These are phyloP conservation scores for Zaprionus camerounensis DNA, from an alignment of 1,140 invertebrate genomes.

Conservation along the genomic window DNA sequence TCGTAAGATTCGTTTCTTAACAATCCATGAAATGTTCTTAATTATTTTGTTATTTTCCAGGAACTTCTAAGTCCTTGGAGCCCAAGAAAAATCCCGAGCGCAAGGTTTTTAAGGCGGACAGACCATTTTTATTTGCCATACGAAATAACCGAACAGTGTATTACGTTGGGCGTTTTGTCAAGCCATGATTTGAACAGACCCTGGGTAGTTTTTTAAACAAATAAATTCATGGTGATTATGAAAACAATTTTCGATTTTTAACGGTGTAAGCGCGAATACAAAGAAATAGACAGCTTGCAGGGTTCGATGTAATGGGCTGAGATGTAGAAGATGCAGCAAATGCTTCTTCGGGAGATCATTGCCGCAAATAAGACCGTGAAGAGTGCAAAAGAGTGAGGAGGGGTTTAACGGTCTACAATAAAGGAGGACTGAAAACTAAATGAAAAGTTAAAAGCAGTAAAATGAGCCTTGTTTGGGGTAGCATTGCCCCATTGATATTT, in stretches of 20 bases:
- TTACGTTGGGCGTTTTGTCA: conserved; percentile 72
- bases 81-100: conserved; percentile 46
- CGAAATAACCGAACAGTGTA: conserved; percentile 61
- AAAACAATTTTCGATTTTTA: background rate
- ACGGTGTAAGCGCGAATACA: background rate
- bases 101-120: conserved; percentile 69
- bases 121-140: conserved; percentile 77
- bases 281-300: conserved; percentile 3
- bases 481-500: conserved; percentile 38
- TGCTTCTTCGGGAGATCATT: background rate
- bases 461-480: conserved; percentile 41
- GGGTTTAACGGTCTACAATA: background rate
- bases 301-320: background rate
- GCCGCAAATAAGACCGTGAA: conserved; percentile 14
- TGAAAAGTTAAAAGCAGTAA: conserved; percentile 67
- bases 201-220: conserved; percentile 4
- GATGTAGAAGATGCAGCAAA: background rate
- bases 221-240: conserved; percentile 3
- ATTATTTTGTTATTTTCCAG: conserved; percentile 21
- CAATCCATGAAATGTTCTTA: background rate
- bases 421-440: conserved; percentile 54
- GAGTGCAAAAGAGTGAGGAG: background rate
- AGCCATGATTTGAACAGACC: conserved; percentile 46
- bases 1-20: conserved; percentile 83
- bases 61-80: background rate